Conservation (phyloP, 2,797 vertebrate genomes). For the Falco cherrug region DNA sequence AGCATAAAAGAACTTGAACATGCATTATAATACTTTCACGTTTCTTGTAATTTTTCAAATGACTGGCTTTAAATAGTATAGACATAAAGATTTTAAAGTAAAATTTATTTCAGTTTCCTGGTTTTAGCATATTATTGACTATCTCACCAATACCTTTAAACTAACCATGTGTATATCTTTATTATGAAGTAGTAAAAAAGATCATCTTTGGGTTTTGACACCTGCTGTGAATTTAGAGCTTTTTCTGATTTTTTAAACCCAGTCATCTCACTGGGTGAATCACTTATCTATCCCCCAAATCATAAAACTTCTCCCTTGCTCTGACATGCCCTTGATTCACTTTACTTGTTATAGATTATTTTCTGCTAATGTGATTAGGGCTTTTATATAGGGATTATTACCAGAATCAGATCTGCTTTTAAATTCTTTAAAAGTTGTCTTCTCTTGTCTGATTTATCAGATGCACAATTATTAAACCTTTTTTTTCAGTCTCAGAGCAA, state of each 20-base stretch:
- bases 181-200: neutral
- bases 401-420: conserved; percentile 12
- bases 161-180: neutral
- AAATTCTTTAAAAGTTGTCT: conserved; percentile 48
- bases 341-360: neutral
- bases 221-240: neutral
- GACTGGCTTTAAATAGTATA: neutral
- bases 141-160: neutral
- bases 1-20: neutral
- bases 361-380: conserved; percentile 30
- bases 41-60: neutral
- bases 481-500: neutral
- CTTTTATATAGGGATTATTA: conserved; percentile 38
- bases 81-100: conserved; percentile 27
- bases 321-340: neutral
- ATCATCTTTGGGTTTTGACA: neutral
- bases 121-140: neutral
- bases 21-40: neutral
- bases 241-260: neutral
- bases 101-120: neutral
- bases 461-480: neutral
- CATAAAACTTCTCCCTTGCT: neutral
- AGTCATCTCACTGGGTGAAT: neutral
- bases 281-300: neutral
- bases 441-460: conserved; percentile 51